Conservation (phyloP, 2,113 vertebrate genomes). For the Hylia prasina region DNA sequence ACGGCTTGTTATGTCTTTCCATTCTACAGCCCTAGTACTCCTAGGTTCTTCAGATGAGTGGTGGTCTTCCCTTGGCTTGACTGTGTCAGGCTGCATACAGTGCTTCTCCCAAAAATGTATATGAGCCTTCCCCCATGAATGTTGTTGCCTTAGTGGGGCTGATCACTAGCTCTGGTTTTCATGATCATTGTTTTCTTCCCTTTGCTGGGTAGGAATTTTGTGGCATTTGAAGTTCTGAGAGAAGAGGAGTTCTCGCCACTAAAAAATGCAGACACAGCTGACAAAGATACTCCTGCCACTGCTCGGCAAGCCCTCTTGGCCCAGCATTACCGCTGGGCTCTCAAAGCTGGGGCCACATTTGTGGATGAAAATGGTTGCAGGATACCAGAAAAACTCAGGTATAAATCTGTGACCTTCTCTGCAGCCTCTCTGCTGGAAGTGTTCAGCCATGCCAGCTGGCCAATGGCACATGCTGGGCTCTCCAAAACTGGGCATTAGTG, state of each 20-base stretch:
- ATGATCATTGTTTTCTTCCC: not conserved
- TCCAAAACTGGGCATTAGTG: not conserved
- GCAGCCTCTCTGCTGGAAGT: not conserved
- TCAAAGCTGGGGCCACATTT: conserved; percentile 78
- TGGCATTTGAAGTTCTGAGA: conserved; percentile 86
- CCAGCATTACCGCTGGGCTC: conserved; percentile 89
- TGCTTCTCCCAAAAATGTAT: not conserved
- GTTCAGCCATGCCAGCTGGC: not conserved
- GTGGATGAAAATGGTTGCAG: conserved; percentile 63
- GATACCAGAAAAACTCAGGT: conserved; percentile 70
- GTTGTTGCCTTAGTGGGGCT: not conserved
- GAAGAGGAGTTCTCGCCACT: conserved; percentile 92
- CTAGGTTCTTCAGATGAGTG: not conserved
- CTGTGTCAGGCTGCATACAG: not conserved
- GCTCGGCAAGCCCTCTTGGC: conserved; percentile 78
- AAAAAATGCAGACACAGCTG: conserved; percentile 82
- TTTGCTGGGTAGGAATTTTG: conserved; percentile 80
- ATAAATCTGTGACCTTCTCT: not conserved
- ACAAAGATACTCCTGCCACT: conserved; percentile 79
- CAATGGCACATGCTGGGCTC: not conserved
- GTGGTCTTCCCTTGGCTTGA: not conserved
- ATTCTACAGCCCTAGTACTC: not conserved
- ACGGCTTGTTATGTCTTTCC: not conserved
- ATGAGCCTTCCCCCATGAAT: not conserved
- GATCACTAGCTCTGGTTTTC: not conserved